These are phyloP conservation scores for Geococcyx californianus DNA, from an alignment of 2,113 vertebrate genomes.

Conservation along the genomic window DNA sequence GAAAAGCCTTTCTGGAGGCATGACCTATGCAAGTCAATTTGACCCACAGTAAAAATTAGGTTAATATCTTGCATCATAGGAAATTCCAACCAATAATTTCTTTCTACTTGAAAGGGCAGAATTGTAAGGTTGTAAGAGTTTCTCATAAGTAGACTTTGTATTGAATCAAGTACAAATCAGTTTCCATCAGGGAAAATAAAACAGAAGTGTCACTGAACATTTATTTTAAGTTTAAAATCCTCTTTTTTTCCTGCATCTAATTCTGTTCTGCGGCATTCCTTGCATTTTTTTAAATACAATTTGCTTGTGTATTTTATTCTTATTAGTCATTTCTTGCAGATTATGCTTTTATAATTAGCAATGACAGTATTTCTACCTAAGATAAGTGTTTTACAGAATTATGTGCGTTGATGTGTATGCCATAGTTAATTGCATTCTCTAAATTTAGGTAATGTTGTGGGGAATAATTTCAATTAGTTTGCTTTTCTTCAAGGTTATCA, in stretches of 20 bases:
- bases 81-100: neutral
- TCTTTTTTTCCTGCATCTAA: neutral
- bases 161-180: neutral
- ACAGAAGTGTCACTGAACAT: neutral
- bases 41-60: neutral
- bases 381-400: conserved; percentile 15
- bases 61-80: neutral
- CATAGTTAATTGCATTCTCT: conserved; percentile 42
- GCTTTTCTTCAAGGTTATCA: neutral
- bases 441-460: conserved; percentile 39
- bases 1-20: neutral
- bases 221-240: neutral
- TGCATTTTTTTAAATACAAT: neutral
- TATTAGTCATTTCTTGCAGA: conserved; percentile 26
- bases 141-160: neutral
- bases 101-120: neutral
- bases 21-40: neutral
- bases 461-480: conserved; percentile 45
- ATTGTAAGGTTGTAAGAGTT: neutral
- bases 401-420: neutral
- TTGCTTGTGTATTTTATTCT: neutral
- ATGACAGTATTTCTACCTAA: conserved; percentile 11
- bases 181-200: neutral
- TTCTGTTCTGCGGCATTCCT: neutral
- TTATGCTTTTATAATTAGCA: conserved; percentile 31